Base-by-base conservation (phyloP, 30 jellyfish, hydroid and myxozoan species). In the Aurelia aurita region DNA sequence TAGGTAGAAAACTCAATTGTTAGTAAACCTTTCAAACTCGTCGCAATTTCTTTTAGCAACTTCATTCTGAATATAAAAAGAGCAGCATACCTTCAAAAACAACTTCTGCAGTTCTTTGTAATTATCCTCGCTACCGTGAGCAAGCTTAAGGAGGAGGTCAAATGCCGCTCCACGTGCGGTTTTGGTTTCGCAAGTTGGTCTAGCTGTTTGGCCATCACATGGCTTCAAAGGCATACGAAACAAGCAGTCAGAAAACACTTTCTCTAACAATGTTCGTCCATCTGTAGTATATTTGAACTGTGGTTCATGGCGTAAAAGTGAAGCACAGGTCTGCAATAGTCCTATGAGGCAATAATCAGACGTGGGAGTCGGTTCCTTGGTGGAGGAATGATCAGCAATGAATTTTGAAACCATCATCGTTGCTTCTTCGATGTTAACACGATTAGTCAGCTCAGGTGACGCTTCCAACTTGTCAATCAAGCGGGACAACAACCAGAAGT, bases 271-370 rank as follows among this genome's bases (percentile, higher is more conserved):
- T 26, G 27, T 53, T 28, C 86, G 82, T 3, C 99, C 99, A 29
- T 73, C 71, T 23, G 62, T 71, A 9, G 88, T 73, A 39, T 49
- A 63, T 65, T 94, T 94, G 80, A 94, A 94, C 15, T 14, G 78
- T 10, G 90, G 92, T 44, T 94, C 97, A 71, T 94, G 99, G 13
- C 96, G 99, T 69, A 94, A 46, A 51, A 94, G 69, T 13, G 97
- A 82, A 3, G 99, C 58, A 58, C 99, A 94, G 45, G 95, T 82
- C 65, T 94, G 99, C 59, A 94, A 87, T 74, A 94, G 86, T 12
- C 99, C 99, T 51, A 94, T 81, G 12, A 94, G 80, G 64, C 99
- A 94, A 67, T 88, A 89, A 82, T 94, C 99, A 18, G 92, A 86
- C 8, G 83, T 65, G 13, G 87, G 84, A 23, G 77, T 43, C 27